Conservation (phyloP, 2,888 invertebrate genomes). For the Heliconius aoede region DNA sequence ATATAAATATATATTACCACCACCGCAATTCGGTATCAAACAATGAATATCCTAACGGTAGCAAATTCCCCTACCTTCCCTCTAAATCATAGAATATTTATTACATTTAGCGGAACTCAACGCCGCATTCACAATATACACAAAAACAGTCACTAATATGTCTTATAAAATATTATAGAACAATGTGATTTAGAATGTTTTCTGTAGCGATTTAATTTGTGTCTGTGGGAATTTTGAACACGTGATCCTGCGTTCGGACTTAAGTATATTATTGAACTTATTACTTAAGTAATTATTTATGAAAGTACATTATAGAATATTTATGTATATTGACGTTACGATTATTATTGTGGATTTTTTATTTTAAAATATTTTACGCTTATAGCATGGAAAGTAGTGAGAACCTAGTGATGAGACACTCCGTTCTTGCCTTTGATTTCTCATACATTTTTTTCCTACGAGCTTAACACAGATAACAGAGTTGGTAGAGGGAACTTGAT, state of each 20-base stretch:
- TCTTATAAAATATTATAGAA: background rate
- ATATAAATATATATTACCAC: too few species aligned
- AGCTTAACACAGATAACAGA: too few species aligned
- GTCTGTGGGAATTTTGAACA: constrained; percentile 7
- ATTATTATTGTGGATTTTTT: background rate
- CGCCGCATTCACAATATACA: background rate
- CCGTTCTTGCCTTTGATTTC: background rate
- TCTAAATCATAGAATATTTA: background rate
- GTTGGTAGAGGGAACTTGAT: too few species aligned
- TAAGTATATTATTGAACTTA: background rate
- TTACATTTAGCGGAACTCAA: background rate
- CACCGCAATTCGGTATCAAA: too few species aligned
- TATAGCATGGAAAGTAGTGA: background rate
- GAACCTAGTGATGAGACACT: background rate
- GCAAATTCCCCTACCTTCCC: background rate
- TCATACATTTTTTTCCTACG: too few species aligned
- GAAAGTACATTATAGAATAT: background rate
- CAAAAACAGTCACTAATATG: background rate
- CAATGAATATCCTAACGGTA: too few species aligned
- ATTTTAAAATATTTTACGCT: background rate
- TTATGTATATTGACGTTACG: background rate
- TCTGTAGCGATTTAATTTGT: background rate
- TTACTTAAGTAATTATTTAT: constrained; percentile 7
- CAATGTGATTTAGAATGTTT: background rate
- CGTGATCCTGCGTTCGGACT: background rate